phyloP scores from a whole-genome alignment of 1,140 invertebrate genomes.

The Zelostemma sp. region DNA sequence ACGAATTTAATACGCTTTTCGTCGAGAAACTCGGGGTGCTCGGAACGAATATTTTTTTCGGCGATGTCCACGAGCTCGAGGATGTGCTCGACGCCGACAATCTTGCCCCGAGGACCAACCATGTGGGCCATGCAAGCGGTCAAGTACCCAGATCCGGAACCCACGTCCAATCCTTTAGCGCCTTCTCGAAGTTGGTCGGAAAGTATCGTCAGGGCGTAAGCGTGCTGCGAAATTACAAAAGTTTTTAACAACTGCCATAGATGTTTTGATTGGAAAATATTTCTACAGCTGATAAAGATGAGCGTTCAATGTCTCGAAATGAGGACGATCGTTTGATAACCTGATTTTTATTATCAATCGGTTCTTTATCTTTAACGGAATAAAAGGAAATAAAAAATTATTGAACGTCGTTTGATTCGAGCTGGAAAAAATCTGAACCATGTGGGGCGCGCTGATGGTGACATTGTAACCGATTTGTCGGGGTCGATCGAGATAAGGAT shows the following conservation, averaged over 20 bases:
- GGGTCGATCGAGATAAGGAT: constrained; percentile 92
- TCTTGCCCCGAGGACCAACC: constrained; percentile 75
- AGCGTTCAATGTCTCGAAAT: no score
- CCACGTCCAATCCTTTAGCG: constrained; percentile 77
- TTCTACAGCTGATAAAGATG: no score
- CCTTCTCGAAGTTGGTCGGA: constrained; percentile 60
- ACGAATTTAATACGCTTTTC: constrained; percentile 63
- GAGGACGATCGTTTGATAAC: constrained; percentile 40
- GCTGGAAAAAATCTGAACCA: no score
- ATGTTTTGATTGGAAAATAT: constrained; percentile 2
- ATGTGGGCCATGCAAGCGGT: constrained; percentile 80
- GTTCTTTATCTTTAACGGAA: constrained; percentile 18
- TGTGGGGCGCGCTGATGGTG: constrained; percentile 98
- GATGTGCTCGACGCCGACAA: constrained; percentile 81
- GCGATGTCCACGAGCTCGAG: constrained; percentile 72
- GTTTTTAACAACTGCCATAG: constrained; percentile 8
- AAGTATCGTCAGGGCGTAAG: constrained; percentile 62
- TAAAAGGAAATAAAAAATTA: constrained; percentile 9
- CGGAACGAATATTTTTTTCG: constrained; percentile 57
- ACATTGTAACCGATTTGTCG: constrained; percentile 91
- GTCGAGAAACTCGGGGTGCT: constrained; percentile 59
- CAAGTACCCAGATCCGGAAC: constrained; percentile 80
- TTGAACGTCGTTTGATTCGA: no score
- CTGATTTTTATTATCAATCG: constrained; percentile 33
- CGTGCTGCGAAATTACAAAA: constrained; percentile 62